Conservation (phyloP, 2,797 vertebrate species). For the Xenentodon cancila region DNA sequence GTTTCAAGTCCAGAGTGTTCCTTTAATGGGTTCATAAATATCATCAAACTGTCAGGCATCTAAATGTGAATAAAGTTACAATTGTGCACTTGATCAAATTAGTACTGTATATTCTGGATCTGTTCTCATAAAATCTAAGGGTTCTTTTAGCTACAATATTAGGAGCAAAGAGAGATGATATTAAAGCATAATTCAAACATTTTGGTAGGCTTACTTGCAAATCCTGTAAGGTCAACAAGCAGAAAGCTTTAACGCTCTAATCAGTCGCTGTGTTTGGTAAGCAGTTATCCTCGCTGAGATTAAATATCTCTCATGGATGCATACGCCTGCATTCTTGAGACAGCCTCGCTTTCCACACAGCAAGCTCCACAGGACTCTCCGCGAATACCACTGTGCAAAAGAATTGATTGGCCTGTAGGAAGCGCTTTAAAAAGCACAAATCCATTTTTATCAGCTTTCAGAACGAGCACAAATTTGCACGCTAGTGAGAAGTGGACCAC, state of each 20-base stretch:
- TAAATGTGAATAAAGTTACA: background rate
- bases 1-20: too few relatives aligned
- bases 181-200: conserved; percentile 15
- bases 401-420: conserved; percentile 2
- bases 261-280: conserved; percentile 5
- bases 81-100: background rate
- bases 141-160: background rate
- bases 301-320: background rate
- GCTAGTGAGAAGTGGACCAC: background rate
- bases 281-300: conserved; percentile 3
- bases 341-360: background rate
- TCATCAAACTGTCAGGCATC: background rate
- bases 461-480: background rate
- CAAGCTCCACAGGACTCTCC: background rate
- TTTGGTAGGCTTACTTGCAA: conserved; percentile 6
- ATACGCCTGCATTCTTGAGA: background rate
- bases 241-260: conserved; percentile 9
- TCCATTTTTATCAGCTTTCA: conserved; percentile 2
- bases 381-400: conserved; percentile 3
- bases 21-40: too few relatives aligned
- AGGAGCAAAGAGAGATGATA: background rate
- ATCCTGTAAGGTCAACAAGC: conserved; percentile 16
- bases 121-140: background rate
- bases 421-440: background rate
- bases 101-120: background rate